Conservation (phyloP, 2,113 vertebrate species). For the Mormyrus lacerda region DNA sequence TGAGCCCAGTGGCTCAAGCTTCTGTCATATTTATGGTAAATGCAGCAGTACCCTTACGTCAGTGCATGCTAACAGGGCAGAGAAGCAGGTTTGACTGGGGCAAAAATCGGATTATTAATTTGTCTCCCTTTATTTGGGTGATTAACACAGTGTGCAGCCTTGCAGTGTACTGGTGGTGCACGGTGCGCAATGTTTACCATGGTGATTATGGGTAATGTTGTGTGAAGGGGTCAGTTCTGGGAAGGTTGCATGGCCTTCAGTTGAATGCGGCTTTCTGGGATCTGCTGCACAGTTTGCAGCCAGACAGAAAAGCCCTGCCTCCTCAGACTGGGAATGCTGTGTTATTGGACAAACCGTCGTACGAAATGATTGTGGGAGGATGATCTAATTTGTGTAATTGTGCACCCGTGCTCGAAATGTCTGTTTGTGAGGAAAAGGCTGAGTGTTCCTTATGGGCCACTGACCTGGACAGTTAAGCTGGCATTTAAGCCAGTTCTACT, state of each 20-base stretch:
- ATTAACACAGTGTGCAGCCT: not conserved
- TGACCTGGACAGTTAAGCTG: conserved; percentile 10
- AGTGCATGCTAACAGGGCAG: not conserved
- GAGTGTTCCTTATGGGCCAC: conserved; percentile 9
- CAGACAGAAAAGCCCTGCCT: not conserved
- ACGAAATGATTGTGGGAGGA: not conserved
- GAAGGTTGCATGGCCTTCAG: not conserved
- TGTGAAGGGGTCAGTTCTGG: not conserved
- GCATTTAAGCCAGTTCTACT: not conserved
- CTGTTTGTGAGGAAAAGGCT: not conserved
- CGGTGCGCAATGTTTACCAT: not conserved
- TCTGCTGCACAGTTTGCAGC: not conserved
- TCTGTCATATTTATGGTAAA: not conserved
- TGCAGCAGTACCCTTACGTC: not conserved
- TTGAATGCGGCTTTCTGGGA: not conserved
- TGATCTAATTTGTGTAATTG: not conserved
- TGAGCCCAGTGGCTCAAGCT: not conserved
- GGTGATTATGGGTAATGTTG: not conserved
- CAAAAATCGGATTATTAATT: not conserved
- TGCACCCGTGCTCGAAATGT: not conserved
- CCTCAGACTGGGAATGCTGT: not conserved
- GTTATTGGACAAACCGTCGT: not conserved
- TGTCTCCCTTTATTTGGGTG: not conserved
- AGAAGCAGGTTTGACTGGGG: not conserved
- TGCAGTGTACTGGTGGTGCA: not conserved